Evolutionary conservation across 2,113 vertebrate species (phyloP).

Genomic region (Psephotus haematonotus): DNA sequence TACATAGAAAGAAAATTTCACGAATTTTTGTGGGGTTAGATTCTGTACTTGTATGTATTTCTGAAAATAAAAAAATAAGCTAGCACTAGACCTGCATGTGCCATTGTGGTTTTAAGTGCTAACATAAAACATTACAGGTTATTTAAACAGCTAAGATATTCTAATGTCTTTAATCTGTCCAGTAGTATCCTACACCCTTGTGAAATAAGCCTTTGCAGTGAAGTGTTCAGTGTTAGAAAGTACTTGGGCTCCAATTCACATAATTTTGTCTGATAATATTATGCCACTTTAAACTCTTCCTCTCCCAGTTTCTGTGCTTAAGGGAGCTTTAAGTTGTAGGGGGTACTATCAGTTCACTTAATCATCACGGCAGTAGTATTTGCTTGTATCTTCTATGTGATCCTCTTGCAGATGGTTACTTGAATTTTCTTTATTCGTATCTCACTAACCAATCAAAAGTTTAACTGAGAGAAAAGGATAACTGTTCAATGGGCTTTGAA

Average conservation of each 20-base stretch:
- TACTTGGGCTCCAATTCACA: slow-evolving; percentile 15
- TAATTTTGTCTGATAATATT: not conserved
- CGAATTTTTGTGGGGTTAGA: not conserved
- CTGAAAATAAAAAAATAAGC: slow-evolving; percentile 51
- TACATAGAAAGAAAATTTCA: not conserved
- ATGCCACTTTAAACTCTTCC: slow-evolving; percentile 33
- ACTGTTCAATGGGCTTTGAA: not conserved
- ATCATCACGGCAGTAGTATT: slow-evolving; percentile 42
- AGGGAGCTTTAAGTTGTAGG: slow-evolving; percentile 8
- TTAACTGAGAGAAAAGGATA: not conserved
- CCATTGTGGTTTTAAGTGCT: not conserved
- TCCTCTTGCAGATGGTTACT: slow-evolving; percentile 45
- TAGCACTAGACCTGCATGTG: not conserved
- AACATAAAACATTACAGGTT: slow-evolving; percentile 33
- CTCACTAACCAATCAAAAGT: slow-evolving; percentile 34
- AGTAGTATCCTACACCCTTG: not conserved
- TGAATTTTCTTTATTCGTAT: slow-evolving; percentile 53
- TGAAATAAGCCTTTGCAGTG: slow-evolving; percentile 55
- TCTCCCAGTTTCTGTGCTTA: not conserved
- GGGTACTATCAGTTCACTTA: slow-evolving; percentile 25
- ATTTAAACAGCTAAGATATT: slow-evolving; percentile 53
- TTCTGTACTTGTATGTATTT: not conserved
- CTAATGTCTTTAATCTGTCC: not conserved
- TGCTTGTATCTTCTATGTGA: slow-evolving; percentile 41
- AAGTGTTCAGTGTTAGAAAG: slow-evolving; percentile 41